Evolutionary conservation across 1,140 invertebrate genomes (phyloP).

Genomic region (Yoshiicerus persimilis): DNA sequence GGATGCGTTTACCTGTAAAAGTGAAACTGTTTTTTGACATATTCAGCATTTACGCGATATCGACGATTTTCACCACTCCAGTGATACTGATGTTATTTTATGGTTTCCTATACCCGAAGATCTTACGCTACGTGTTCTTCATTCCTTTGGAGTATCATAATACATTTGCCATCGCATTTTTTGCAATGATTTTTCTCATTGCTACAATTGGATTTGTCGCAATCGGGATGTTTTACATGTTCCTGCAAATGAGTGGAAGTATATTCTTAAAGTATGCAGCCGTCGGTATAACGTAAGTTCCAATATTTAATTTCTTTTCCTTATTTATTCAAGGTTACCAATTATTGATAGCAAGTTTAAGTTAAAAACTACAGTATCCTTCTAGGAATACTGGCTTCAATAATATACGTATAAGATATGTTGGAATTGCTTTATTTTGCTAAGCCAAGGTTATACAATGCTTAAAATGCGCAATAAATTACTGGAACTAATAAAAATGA

Average conservation of each 20-base stretch:
- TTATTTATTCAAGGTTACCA: not conserved
- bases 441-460: no score
- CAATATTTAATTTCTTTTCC: not conserved
- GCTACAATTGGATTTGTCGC: no score
- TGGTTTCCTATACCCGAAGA: not conserved
- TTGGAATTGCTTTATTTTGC: no score
- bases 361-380: no score
- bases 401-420: no score
- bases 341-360: not conserved
- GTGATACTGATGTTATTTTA: not conserved
- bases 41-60: not conserved
- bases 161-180: no score
- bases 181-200: not conserved
- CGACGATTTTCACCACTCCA: not conserved
- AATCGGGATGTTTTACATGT: not conserved
- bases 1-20: not conserved
- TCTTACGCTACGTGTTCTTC: not conserved
- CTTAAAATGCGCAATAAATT: no score
- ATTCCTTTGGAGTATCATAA: not conserved
- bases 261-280: not conserved
- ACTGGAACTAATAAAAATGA: no score
- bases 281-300: not conserved
- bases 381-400: no score
- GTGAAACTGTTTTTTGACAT: not conserved
- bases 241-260: not conserved